phyloP scores from a whole-genome alignment of 2,888 invertebrate genomes.

The Gryllus longicercus region DNA sequence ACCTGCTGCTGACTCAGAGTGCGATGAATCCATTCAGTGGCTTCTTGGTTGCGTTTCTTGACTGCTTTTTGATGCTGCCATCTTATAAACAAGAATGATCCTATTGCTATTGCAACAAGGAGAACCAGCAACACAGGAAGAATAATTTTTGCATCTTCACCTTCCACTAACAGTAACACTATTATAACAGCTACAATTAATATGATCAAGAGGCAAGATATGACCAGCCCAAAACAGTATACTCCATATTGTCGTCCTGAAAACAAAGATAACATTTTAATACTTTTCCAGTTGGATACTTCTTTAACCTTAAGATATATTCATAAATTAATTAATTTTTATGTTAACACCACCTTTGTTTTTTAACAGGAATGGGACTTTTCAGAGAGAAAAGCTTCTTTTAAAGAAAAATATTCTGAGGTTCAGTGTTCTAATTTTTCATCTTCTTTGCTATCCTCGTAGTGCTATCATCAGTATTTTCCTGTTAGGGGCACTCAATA shows the following conservation, averaged over 20 bases:
- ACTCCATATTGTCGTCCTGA: conserved; percentile 30
- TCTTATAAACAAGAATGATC: conserved; percentile 24
- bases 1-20: conserved; percentile 28
- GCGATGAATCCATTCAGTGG: conserved; percentile 29
- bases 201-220: conserved; percentile 23
- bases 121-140: conserved; percentile 23
- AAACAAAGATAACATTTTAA: conserved; percentile 3
- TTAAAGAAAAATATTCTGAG: too few species aligned
- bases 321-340: too few species aligned
- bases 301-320: background rate
- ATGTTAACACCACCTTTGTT: too few species aligned
- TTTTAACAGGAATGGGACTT: too few species aligned
- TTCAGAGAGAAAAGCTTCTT: too few species aligned
- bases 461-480: too few species aligned
- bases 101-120: conserved; percentile 24
- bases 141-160: conserved; percentile 22
- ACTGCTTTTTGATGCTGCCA: conserved; percentile 28
- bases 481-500: too few species aligned
- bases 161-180: conserved; percentile 19
- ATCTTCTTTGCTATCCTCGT: too few species aligned
- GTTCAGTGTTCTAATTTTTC: too few species aligned
- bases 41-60: conserved; percentile 22
- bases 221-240: conserved; percentile 27
- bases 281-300: background rate
- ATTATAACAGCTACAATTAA: conserved; percentile 22